Evolutionary conservation across 1,140 invertebrate species (phyloP).

Genomic region (Delia radicum): DNA sequence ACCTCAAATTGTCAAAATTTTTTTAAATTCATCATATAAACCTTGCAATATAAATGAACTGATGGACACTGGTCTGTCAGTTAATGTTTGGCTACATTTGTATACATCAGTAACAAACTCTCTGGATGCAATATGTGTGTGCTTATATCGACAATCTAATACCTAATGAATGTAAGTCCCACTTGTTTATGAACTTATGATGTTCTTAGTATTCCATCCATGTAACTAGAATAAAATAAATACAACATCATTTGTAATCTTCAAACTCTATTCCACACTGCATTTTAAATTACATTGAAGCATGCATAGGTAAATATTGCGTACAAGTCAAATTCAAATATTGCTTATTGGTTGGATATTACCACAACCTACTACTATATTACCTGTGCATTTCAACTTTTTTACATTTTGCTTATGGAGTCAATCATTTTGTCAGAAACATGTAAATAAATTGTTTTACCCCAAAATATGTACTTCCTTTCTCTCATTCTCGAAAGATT

Average conservation of each 20-base stretch:
- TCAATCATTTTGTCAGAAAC: neutral
- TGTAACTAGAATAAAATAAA: neutral
- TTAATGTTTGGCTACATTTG: slow-evolving; percentile 1
- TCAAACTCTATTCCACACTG: neutral
- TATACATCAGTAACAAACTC: neutral
- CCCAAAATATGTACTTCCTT: no score
- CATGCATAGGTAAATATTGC: neutral
- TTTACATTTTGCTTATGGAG: neutral
- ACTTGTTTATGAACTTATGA: neutral
- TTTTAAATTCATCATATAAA: no score
- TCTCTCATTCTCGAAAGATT: no score
- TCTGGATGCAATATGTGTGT: neutral
- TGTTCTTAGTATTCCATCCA: neutral
- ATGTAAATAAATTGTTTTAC: neutral
- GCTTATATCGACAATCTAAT: neutral
- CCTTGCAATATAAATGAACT: neutral
- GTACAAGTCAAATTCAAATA: neutral
- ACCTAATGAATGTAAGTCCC: neutral
- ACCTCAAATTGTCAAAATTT: no score
- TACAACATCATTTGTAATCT: neutral
- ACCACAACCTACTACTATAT: neutral
- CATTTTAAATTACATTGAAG: neutral
- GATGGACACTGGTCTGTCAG: neutral
- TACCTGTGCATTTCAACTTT: neutral
- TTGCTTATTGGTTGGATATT: neutral